Base-by-base conservation (phyloP, 2,888 invertebrate genomes). In the Crocallis elinguaria region DNA sequence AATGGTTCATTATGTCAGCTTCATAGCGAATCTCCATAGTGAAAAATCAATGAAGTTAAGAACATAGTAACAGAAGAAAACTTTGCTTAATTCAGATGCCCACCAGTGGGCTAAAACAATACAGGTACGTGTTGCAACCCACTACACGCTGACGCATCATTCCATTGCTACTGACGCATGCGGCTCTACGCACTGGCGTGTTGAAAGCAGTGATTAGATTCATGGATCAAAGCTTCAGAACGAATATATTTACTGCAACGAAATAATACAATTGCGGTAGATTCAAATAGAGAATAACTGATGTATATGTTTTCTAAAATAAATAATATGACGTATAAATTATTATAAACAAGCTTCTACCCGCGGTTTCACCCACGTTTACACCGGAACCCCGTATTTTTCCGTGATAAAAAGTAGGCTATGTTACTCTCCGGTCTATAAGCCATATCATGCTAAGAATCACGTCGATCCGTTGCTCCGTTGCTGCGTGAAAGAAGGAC, bases 141-240 rank as follows among this genome's bases (percentile, higher is more conserved):
- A 14, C 16, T 46, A 3, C 17, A 32, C 1, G 4, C 41, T 49
- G 35, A 41, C 41, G 41, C 49, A 49, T 35, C 13, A 29, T 21
- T 35, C 25, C 25, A n/a, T n/a, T 0, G 11, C 4, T 23, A 32
- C 33, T 49, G 41, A 49, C 41, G 17, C 41, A 49, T 41, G 17
- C 11, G 17, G 6, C 9, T 9, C 29, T 7, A 11, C 11, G 25
- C n/a, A 12, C 6, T 14, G 4, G 44, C 37, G 11, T 11, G 27
- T 14, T 39, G 38, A 49, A 38, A 46, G 50, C 46, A 29, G 17
- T 49, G 38, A 38, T 37, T 33, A 43, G 30, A 43, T 44, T 14
- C n/a, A 29, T 27, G 44, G 50, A 50, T 50, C 50, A 50, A 44
- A 50, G 50, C 33, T 23, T 29, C 36, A 25, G 41, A 33, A 27